phyloP scores from a whole-genome alignment of 2,113 vertebrate species.

The Aphelocoma coerulescens region DNA sequence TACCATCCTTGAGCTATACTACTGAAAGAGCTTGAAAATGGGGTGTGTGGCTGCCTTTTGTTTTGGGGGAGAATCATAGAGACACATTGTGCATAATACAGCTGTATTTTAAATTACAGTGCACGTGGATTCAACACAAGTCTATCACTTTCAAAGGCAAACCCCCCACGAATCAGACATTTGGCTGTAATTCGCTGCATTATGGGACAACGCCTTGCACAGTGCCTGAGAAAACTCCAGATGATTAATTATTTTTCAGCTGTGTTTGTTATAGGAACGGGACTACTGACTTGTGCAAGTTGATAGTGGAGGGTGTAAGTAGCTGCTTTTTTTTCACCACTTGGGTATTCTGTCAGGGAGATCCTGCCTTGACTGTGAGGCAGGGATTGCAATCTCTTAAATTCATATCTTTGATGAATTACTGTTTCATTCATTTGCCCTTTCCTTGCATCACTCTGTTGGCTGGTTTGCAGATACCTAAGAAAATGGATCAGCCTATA shows the following conservation, averaged over 20 bases:
- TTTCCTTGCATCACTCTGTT: not conserved
- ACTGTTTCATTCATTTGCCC: not conserved
- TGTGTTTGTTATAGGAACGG: not conserved
- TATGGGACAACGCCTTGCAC: not conserved
- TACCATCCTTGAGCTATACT: not conserved
- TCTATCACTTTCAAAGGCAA: not conserved
- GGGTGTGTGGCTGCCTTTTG: not conserved
- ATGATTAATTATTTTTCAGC: not conserved
- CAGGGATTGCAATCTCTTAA: not conserved
- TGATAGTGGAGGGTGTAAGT: not conserved
- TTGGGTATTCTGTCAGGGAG: not conserved
- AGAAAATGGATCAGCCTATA: not conserved
- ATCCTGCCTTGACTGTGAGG: not conserved
- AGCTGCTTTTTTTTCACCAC: not conserved
- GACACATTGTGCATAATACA: too few relatives aligned
- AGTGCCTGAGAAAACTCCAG: not conserved
- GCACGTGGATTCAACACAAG: not conserved
- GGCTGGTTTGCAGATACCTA: not conserved
- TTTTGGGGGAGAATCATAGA: not conserved
- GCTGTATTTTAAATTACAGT: not conserved
- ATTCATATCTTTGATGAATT: not conserved
- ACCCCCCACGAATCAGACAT: not conserved
- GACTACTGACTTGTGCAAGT: not conserved
- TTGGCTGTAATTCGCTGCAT: not conserved
- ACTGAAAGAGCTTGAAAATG: not conserved